Evolutionary conservation across 2,797 vertebrate species (phyloP).

Genomic region (Pseudomugil gertrudae): DNA sequence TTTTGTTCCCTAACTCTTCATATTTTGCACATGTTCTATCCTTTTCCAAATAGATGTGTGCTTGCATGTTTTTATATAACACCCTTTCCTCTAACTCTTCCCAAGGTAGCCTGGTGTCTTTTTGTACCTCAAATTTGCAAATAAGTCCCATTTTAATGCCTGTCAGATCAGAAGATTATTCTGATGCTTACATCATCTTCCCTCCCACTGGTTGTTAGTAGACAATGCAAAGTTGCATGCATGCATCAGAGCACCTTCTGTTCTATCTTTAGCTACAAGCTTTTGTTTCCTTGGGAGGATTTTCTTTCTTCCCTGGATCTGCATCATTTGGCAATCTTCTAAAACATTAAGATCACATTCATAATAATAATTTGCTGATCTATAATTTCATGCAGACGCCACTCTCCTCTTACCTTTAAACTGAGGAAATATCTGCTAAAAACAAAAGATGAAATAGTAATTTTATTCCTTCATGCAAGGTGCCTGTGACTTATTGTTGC

Average conservation of each 20-base stretch:
- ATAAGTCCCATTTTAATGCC: slow-evolving; percentile 31
- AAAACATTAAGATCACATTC: background rate
- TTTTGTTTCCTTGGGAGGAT: background rate
- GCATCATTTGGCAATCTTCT: background rate
- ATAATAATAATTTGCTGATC: background rate
- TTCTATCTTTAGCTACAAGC: background rate
- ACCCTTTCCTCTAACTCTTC: slow-evolving; percentile 14
- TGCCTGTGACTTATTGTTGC: background rate
- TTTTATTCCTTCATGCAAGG: no score
- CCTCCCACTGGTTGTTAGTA: no score
- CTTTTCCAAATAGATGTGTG: slow-evolving; percentile 1
- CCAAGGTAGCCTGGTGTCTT: background rate
- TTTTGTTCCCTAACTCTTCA: background rate
- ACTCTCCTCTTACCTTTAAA: background rate
- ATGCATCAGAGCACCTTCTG: background rate
- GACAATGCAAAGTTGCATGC: background rate
- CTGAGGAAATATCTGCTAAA: background rate
- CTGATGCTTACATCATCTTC: slow-evolving; percentile 25
- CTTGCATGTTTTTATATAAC: slow-evolving; percentile 2
- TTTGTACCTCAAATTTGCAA: slow-evolving; percentile 15
- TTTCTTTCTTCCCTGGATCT: background rate
- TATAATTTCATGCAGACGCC: background rate
- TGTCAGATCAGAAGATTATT: slow-evolving; percentile 26
- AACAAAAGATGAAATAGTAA: background rate
- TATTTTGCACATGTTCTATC: background rate